Evolutionary conservation across 2,113 vertebrate genomes (phyloP).

Genomic region (Solea senegalensis): DNA sequence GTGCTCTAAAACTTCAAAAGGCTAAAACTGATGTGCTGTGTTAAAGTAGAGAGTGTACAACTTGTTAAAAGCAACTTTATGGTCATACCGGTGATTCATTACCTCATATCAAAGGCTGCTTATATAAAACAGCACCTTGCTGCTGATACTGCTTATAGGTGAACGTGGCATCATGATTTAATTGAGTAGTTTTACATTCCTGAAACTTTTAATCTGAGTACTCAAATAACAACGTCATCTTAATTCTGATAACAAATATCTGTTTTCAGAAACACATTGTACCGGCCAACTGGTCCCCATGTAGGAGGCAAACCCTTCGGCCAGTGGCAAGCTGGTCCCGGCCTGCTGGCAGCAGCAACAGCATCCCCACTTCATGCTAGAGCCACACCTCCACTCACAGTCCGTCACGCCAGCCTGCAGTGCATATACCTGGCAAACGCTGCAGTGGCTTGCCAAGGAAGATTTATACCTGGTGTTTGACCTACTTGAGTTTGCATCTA

Average conservation of each 20-base stretch:
- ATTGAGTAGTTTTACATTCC: neutral
- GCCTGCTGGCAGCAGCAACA: conserved; percentile 79
- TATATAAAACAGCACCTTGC: conserved; percentile 14
- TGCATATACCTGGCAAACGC: conserved; percentile 87
- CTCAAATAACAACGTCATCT: conserved; percentile 75
- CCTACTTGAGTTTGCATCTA: conserved; percentile 96
- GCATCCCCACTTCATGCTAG: conserved; percentile 83
- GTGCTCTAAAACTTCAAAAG: conserved; percentile 52
- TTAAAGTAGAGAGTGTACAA: conserved; percentile 26
- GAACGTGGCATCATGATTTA: neutral
- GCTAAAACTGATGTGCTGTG: conserved; percentile 22
- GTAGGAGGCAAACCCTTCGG: conserved; percentile 88
- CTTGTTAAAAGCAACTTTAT: conserved; percentile 26
- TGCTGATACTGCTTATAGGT: neutral
- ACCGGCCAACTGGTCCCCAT: conserved; percentile 88
- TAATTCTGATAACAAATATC: conserved; percentile 82
- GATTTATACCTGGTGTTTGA: conserved; percentile 97
- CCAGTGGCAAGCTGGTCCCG: conserved; percentile 84
- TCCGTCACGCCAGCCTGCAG: conserved; percentile 86
- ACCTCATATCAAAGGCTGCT: conserved; percentile 6
- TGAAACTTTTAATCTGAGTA: neutral
- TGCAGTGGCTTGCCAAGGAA: conserved; percentile 85
- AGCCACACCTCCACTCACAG: conserved; percentile 81
- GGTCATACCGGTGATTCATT: conserved; percentile 16
- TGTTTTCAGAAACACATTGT: conserved; percentile 80